Conservation (phyloP, 2,888 invertebrate species). For the Tubiluchus corallicola region DNA sequence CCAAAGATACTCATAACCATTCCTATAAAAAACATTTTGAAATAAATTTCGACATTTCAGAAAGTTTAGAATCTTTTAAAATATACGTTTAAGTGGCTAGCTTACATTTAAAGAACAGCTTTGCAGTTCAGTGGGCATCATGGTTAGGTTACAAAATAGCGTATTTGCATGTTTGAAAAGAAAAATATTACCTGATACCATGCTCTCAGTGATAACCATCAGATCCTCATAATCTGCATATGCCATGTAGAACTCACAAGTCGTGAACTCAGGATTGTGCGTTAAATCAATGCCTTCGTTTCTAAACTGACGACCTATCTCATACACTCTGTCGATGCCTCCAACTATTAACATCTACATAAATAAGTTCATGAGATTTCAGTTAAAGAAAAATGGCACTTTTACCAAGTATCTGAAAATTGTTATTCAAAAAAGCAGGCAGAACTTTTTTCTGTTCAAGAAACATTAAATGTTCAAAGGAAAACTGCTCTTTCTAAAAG, state of each 20-base stretch:
- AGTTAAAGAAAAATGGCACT: too few relatives aligned
- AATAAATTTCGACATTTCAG: too few relatives aligned
- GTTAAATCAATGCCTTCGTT: slow-evolving; percentile 98
- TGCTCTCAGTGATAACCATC: slow-evolving; percentile 72
- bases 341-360: slow-evolving; percentile 81
- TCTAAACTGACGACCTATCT: slow-evolving; percentile 62
- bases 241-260: slow-evolving; percentile 99
- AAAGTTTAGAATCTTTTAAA: background rate
- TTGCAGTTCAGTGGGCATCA: background rate
- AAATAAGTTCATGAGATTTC: slow-evolving; percentile 8
- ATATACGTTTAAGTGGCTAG: background rate
- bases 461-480: too few relatives aligned
- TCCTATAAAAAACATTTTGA: slow-evolving; percentile 36
- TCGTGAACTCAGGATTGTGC: slow-evolving; percentile 98
- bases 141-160: too few relatives aligned
- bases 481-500: too few relatives aligned
- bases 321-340: slow-evolving; percentile 76
- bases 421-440: too few relatives aligned
- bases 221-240: slow-evolving; percentile 97
- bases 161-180: too few relatives aligned
- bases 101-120: background rate
- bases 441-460: too few relatives aligned
- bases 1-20: slow-evolving; percentile 87
- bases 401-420: too few relatives aligned
- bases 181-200: slow-evolving; percentile 63